Evolutionary conservation across 2,113 vertebrate genomes (phyloP).

Genomic region (Coryphaenoides rupestris): DNA sequence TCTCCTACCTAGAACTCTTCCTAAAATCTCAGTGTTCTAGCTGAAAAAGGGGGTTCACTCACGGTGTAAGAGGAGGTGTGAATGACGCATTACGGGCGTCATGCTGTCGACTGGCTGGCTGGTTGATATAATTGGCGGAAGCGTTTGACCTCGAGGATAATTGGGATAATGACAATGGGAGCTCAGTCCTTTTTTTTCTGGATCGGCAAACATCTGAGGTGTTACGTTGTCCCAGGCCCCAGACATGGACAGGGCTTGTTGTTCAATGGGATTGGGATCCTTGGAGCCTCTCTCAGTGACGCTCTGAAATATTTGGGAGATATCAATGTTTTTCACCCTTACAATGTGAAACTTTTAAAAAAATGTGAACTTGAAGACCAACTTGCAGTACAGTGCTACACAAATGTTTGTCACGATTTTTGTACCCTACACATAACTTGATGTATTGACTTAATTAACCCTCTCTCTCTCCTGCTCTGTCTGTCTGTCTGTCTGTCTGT

Average conservation of each 20-base stretch:
- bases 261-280: not conserved
- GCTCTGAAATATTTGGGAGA: not conserved
- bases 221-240: not conserved
- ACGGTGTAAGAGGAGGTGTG: not conserved
- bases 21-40: no score
- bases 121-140: constrained; percentile 34
- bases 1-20: no score
- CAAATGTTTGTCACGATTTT: not conserved
- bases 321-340: not conserved
- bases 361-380: no score
- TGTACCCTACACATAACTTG: not conserved
- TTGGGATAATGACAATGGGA: constrained; percentile 21
- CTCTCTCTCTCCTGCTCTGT: not conserved
- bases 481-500: not conserved
- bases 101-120: constrained; percentile 21
- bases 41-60: no score
- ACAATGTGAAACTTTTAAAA: no score
- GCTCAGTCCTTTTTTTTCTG: constrained; percentile 17
- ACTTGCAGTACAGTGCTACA: not conserved
- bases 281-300: not conserved
- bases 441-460: not conserved
- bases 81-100: constrained; percentile 10
- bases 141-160: constrained; percentile 6
- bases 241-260: not conserved
- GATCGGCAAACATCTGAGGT: not conserved